phyloP scores from a whole-genome alignment of 2,797 vertebrate genomes.

The Rhadinocentrus ornatus region DNA sequence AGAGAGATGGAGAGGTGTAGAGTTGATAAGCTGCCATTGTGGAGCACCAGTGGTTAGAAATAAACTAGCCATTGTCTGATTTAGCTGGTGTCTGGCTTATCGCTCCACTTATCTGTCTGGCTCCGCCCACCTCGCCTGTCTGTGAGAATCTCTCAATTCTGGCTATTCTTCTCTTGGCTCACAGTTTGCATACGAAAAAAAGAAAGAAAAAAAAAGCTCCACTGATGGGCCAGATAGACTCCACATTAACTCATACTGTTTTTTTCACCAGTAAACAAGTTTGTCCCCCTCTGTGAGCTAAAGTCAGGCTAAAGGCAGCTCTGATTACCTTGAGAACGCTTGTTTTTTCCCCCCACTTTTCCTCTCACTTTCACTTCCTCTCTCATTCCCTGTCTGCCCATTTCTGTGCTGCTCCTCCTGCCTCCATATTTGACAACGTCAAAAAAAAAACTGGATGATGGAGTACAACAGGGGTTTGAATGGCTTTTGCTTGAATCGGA shows the following conservation, averaged over 20 bases:
- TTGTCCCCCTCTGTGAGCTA: conserved; percentile 45
- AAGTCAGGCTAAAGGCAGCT: conserved; percentile 36
- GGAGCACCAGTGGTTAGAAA: conserved; percentile 77
- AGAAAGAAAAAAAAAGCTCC: conserved; percentile 59
- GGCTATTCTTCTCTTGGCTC: conserved; percentile 8
- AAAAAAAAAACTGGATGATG: conserved; percentile 71
- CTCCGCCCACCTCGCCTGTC: conserved; percentile 54
- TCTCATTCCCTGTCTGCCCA: background rate
- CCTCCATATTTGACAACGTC: conserved; percentile 64
- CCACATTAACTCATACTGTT: conserved; percentile 68
- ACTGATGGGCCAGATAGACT: conserved; percentile 60
- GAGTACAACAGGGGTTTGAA: conserved; percentile 60
- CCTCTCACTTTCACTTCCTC: conserved; percentile 20
- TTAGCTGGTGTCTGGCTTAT: conserved; percentile 77
- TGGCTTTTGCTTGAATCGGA: conserved; percentile 65
- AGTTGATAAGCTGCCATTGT: conserved; percentile 70
- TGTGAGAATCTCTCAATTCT: conserved; percentile 68
- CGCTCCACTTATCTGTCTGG: conserved; percentile 79
- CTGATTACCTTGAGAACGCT: conserved; percentile 13
- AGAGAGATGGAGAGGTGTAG: conserved; percentile 11
- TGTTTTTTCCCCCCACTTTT: conserved; percentile 1
- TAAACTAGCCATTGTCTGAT: conserved; percentile 79
- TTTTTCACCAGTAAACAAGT: conserved; percentile 59
- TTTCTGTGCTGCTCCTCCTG: conserved; percentile 38
- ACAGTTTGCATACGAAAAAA: conserved; percentile 11